Base-by-base conservation (phyloP, 2,113 vertebrate species). In the Bufo bufo region DNA sequence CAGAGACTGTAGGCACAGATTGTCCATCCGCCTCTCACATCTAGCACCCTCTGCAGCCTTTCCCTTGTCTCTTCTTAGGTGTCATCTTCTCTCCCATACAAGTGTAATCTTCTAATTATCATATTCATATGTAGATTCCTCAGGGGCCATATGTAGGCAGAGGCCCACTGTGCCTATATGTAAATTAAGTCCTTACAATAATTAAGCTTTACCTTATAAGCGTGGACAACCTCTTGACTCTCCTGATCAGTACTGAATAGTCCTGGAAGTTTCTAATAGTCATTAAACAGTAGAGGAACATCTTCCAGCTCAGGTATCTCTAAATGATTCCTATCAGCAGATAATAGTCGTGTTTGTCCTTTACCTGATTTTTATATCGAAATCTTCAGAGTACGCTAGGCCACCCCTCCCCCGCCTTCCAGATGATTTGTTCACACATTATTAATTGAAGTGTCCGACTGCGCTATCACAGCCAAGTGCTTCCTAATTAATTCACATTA, bases 401-500 rank as follows among this genome's bases (percentile, higher is more conserved):
- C 59, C 45, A 5, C 20, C 63, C 43, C 9, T 43, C 63, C 71
- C 33, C 71, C n/a, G 61, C 81, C 81, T 66, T 83, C 58, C 61
- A 50, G 81, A 63, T 83, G 81, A 66, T 65, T 83, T 69, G 61
- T 49, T 66, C 45, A 50, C 45, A 49, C 45, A n/a, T 83, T 83
- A 83, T 83, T 83, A 66, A 83, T 83, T 49, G 58, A 83, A 49
- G 61, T 63, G 14, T 52, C 61, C 61, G 13, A 12, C 81, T 69
- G 81, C 43, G 81, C 80, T 19, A 19, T 63, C 80, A n/a, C 80
- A 43, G 56, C 80, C 54, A 82, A 82, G 59, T 43, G 80, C 63
- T n/a, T 83, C 23, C 19, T 69, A 83, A 83, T 83, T 83, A 83
- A 83, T 83, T 83, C 63, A 66, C 81, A 50, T 66, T 69, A 66